These are phyloP conservation scores for Xylota segnis DNA, from an alignment of 2,888 invertebrate species.

Conservation along the genomic window DNA sequence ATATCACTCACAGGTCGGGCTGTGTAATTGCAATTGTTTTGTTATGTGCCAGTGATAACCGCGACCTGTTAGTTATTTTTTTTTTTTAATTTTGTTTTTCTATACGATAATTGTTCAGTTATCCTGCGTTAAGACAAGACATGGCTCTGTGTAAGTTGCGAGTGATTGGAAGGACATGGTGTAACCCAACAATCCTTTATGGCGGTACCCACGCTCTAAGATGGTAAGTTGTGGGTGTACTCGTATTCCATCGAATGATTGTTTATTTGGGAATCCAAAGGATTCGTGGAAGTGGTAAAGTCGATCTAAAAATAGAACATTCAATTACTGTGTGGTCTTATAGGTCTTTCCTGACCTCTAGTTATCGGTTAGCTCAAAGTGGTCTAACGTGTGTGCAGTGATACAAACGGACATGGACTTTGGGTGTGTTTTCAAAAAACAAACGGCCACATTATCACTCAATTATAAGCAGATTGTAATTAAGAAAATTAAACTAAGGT, in stretches of 20 bases:
- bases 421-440: neutral
- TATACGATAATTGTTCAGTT: neutral
- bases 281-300: neutral
- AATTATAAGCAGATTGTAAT: neutral
- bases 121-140: neutral
- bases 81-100: neutral
- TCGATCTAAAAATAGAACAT: neutral
- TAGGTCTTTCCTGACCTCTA: too few species aligned
- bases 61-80: neutral
- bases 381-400: too few species aligned
- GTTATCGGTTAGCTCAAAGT: too few species aligned
- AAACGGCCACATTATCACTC: neutral
- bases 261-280: neutral
- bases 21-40: conserved; percentile 6
- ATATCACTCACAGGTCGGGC: neutral
- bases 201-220: conserved; percentile 12
- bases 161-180: conserved; percentile 16
- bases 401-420: neutral
- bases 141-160: conserved; percentile 40
- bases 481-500: neutral
- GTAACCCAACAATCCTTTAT: neutral
- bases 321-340: too few species aligned
- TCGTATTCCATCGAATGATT: conserved; percentile 3
- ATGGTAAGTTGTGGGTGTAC: conserved; percentile 26
- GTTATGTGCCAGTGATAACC: conserved; percentile 23